Evolutionary conservation across 2,113 vertebrate species (phyloP).

Genomic region (Gopherus flavomarginatus): DNA sequence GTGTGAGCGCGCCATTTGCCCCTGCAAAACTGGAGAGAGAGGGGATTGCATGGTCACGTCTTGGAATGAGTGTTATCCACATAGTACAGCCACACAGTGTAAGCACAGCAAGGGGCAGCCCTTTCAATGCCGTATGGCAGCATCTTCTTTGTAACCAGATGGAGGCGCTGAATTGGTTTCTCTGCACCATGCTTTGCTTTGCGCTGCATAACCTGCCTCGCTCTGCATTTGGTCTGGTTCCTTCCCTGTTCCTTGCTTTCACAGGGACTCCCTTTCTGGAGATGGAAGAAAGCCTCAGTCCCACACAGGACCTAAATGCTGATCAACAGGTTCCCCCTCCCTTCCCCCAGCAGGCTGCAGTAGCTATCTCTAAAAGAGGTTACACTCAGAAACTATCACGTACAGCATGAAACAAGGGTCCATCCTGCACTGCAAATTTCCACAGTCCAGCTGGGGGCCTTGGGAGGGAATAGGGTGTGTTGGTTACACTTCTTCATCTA

Average conservation of each 20-base stretch:
- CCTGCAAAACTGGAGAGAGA: neutral
- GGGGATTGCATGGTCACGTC: neutral
- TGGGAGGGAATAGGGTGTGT: conserved; percentile 81
- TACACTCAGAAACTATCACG: neutral
- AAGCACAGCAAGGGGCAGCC: neutral
- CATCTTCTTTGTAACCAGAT: neutral
- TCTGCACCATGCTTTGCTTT: neutral
- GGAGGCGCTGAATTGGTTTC: neutral
- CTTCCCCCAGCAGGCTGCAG: neutral
- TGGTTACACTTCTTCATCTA: neutral
- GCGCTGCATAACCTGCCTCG: neutral
- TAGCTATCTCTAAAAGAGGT: neutral
- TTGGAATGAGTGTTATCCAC: neutral
- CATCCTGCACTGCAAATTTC: neutral
- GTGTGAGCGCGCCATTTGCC: no score
- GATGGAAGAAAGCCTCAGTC: neutral
- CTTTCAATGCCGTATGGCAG: neutral
- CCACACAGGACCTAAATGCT: neutral
- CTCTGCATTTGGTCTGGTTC: neutral
- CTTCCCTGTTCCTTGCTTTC: neutral
- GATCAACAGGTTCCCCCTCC: neutral
- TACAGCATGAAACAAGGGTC: neutral
- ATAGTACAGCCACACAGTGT: neutral
- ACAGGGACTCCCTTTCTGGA: neutral
- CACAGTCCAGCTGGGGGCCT: neutral